phyloP scores from a whole-genome alignment of 2,797 vertebrate genomes.

The Taeniopygia guttata region DNA sequence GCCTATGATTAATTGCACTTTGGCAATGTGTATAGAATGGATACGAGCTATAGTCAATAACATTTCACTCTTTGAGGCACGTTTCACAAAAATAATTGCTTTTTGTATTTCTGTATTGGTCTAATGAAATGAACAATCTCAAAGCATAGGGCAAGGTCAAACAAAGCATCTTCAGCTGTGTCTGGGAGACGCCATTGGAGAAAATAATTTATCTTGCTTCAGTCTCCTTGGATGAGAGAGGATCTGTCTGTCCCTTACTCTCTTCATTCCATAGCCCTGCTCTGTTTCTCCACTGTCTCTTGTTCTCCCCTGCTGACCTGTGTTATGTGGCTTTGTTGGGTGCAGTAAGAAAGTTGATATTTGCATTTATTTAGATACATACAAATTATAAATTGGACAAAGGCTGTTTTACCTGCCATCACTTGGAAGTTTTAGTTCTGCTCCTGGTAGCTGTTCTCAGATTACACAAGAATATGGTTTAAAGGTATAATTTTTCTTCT shows the following conservation, averaged over 20 bases:
- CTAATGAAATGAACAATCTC: not conserved
- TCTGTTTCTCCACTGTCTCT: not conserved
- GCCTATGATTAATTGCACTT: not conserved
- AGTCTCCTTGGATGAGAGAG: not conserved
- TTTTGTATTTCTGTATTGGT: not conserved
- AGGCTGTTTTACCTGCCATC: not conserved
- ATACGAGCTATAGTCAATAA: not conserved
- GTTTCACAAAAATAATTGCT: conserved; percentile 13
- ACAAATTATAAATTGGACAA: not conserved
- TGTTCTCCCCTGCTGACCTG: not conserved
- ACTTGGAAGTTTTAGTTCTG: not conserved
- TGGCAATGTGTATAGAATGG: not conserved
- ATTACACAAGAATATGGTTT: not conserved
- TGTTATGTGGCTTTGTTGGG: not conserved
- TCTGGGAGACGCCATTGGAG: not conserved
- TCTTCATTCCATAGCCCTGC: not conserved
- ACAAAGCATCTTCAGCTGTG: not conserved
- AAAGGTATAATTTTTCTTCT: not conserved
- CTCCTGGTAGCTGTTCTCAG: not conserved
- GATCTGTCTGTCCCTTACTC: not conserved
- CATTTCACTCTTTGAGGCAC: not conserved
- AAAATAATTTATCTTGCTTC: not conserved
- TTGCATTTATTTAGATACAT: not conserved
- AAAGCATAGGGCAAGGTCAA: not conserved
- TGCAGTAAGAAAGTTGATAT: not conserved